These are phyloP conservation scores for Lutjanus erythropterus DNA, from an alignment of 2,113 vertebrate genomes.

Conservation along the genomic window DNA sequence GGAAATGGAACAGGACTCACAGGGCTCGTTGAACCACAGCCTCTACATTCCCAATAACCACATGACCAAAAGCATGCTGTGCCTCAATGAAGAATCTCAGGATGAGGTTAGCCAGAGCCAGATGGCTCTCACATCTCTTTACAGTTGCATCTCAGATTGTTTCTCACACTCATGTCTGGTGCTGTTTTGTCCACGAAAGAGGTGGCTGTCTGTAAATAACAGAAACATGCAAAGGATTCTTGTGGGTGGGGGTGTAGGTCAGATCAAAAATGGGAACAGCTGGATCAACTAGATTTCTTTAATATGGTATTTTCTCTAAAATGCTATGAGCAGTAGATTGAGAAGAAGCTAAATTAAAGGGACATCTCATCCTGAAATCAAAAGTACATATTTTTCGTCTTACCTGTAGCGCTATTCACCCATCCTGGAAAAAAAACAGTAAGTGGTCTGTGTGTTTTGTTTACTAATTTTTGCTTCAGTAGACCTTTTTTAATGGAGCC, in stretches of 20 bases:
- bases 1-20: conserved; percentile 50
- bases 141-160: background rate
- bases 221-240: background rate
- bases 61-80: conserved; percentile 86
- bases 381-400: too few species aligned
- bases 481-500: too few species aligned
- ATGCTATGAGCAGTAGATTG: too few species aligned
- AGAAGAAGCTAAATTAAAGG: too few species aligned
- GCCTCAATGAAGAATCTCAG: conserved; percentile 83
- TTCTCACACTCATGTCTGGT: background rate
- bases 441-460: too few species aligned
- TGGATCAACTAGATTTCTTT: background rate
- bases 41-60: conserved; percentile 75
- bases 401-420: too few species aligned
- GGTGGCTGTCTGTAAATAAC: background rate
- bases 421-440: too few species aligned
- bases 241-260: background rate
- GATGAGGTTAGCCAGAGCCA: conserved; percentile 78
- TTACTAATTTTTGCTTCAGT: too few species aligned
- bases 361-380: too few species aligned
- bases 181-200: background rate
- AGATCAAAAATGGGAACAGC: background rate
- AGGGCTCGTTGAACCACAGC: conserved; percentile 47
- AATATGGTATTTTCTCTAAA: background rate
- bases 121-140: background rate